Base-by-base conservation (phyloP, 2,888 invertebrate species). In the Lamproptera curius region DNA sequence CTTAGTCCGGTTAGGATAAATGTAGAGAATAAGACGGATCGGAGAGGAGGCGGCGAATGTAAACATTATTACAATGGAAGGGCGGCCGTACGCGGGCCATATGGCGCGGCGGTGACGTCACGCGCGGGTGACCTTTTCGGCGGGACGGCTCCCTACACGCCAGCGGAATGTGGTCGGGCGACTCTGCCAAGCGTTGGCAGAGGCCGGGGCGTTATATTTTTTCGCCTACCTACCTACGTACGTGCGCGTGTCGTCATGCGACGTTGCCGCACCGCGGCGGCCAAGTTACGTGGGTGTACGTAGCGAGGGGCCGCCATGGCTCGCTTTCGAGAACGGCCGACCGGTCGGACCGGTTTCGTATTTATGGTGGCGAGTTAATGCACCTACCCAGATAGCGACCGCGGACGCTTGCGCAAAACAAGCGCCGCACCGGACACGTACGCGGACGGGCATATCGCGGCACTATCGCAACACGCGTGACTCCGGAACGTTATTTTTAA, bases 171-270 rank as follows among this genome's bases (percentile, higher is more conserved):
- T 84, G 79, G 85, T 84, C 76, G 78, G 70, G 70, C 82, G 62
- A 76, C 81, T 84, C 73, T 80, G 84, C 84, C 84, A 80, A 84
- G 83, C 86, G 83, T 82, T 82, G 86, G 82, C 79, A 76, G 82
- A 83, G 79, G 84, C 83, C 86, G 81, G 86, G 82, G 79, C 76
- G 82, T 76, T 2, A 74, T 48, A 82, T 83, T 85, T 84, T 84
- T 85, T 85, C 80, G 80, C 78, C 72, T 67, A 75, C 61, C 75
- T 75, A 74, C 79, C 79, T 79, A 80, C 79, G 78, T 79, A 81
- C 81, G 81, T 83, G 84, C 79, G 79, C 81, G 88, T 89, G 89
- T 88, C 89, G 89, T 89, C 89, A 89, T 83, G 84, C 88, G 82
- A 78, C 82, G 89, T 88, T 89, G 89, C 89, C 88, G 76, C 73